Evolutionary conservation across 2,888 invertebrate species (phyloP).

Genomic region (Phengaris alcon): DNA sequence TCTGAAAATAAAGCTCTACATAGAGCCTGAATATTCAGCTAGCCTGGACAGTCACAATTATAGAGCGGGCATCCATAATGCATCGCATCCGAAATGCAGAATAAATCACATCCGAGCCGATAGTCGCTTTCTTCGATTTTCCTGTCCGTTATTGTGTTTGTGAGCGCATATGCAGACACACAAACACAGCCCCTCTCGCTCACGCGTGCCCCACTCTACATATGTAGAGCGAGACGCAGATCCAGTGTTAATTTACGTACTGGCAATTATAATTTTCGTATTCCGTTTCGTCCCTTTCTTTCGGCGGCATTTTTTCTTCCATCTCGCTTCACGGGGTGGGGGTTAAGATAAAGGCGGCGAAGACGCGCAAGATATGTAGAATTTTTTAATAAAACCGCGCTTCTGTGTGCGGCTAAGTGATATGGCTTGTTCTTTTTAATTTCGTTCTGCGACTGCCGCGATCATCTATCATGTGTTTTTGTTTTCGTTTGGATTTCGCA

Average conservation of each 20-base stretch:
- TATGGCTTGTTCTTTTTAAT: constrained; percentile 79
- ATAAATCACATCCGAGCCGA: constrained; percentile 64
- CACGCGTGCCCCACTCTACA: constrained; percentile 41
- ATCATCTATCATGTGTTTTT: constrained; percentile 72
- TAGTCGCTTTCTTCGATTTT: constrained; percentile 71
- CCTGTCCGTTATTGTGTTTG: constrained; percentile 73
- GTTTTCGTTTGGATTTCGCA: constrained; percentile 66
- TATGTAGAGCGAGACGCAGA: constrained; percentile 52
- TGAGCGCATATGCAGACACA: constrained; percentile 73
- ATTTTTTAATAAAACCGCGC: constrained; percentile 77
- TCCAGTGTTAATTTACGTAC: constrained; percentile 77
- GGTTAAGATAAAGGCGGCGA: constrained; percentile 68
- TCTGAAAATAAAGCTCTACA: neutral
- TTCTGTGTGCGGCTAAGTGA: constrained; percentile 77
- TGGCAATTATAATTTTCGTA: constrained; percentile 78
- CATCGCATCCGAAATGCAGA: constrained; percentile 52
- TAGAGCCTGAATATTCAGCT: constrained; percentile 21
- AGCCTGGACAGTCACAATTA: constrained; percentile 15
- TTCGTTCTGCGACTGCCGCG: constrained; percentile 69
- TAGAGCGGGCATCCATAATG: constrained; percentile 54
- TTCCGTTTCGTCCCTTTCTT: constrained; percentile 68
- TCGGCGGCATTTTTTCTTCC: constrained; percentile 63
- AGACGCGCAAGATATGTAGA: constrained; percentile 77
- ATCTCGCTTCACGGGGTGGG: constrained; percentile 59
- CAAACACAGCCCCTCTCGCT: constrained; percentile 55